Percentiles rank a stretch among this genome's conserved stretches.
phyloP scores from a whole-genome alignment of 2,797 vertebrate genomes.

The Sebastes jordani region DNA sequence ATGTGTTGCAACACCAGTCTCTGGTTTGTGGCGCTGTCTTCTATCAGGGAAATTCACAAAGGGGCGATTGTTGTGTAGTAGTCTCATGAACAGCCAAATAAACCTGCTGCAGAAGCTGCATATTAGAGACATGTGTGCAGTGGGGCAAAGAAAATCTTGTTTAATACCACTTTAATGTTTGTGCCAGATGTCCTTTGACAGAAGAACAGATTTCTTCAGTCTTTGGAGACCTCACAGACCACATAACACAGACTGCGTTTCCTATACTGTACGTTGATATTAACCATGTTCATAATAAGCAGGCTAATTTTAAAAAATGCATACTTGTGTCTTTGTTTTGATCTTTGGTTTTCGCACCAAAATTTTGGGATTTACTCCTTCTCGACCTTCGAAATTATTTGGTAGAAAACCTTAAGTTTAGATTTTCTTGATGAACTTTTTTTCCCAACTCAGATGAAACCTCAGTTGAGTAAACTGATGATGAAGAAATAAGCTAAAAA shows the following conservation, averaged over 20 bases:
- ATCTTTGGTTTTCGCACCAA: background rate
- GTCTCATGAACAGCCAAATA: background rate
- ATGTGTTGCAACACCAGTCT: background rate
- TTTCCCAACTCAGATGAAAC: background rate
- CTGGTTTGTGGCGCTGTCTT: background rate
- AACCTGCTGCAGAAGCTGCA: conserved; percentile 3
- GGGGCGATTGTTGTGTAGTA: background rate
- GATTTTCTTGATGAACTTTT: background rate
- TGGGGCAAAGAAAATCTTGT: background rate
- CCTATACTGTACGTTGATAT: background rate
- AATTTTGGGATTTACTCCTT: background rate
- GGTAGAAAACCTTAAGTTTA: background rate
- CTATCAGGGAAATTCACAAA: background rate
- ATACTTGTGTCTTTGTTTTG: background rate
- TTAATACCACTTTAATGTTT: conserved; percentile 12
- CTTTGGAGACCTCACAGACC: background rate
- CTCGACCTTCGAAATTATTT: no score
- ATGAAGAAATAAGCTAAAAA: background rate
- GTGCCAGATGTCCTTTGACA: conserved; percentile 1
- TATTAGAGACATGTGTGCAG: background rate
- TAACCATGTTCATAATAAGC: background rate
- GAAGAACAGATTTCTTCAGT: background rate
- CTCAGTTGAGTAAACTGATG: background rate
- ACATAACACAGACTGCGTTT: background rate
- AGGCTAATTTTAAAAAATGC: background rate